phyloP scores from a whole-genome alignment of 2,888 invertebrate genomes.

The Phyto melanocephala region DNA sequence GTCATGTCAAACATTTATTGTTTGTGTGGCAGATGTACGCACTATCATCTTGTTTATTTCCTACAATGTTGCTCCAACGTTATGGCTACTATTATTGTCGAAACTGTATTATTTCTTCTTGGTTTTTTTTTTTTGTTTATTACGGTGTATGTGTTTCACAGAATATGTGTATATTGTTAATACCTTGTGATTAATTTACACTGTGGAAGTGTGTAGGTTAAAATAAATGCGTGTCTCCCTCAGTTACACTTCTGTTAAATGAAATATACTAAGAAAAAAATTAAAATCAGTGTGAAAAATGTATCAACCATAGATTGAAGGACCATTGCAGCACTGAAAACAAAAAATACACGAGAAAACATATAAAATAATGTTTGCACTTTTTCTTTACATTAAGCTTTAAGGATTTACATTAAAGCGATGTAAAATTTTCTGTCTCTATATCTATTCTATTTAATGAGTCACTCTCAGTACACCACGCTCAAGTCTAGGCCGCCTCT shows the following conservation, averaged over 20 bases:
- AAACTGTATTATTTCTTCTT: background rate
- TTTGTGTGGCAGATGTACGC: no score
- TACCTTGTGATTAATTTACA: constrained; percentile 65
- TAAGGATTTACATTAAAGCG: background rate
- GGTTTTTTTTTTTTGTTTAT: background rate
- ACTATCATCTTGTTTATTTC: no score
- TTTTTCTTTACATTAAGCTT: constrained; percentile 2
- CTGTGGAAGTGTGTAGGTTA: constrained; percentile 50
- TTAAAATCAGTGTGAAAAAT: background rate
- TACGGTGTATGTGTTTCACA: background rate
- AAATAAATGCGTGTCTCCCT: constrained; percentile 45
- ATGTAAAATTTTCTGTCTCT: background rate
- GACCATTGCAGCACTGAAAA: background rate
- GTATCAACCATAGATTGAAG: background rate
- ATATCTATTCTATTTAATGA: constrained; percentile 15
- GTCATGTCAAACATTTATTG: no score
- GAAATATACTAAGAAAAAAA: background rate
- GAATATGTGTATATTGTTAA: constrained; percentile 55
- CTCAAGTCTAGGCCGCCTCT: constrained; percentile 10
- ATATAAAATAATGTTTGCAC: constrained; percentile 17
- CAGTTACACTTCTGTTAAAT: background rate
- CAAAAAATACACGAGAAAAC: background rate
- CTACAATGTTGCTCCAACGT: no score
- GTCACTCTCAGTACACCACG: constrained; percentile 13
- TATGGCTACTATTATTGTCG: constrained; percentile 1